Percentiles rank a stretch among this genome's conserved stretches.
These are phyloP conservation scores for Paramacrobiotus metropolitanus DNA, from an alignment of 1,140 invertebrate species.

Conservation along the genomic window DNA sequence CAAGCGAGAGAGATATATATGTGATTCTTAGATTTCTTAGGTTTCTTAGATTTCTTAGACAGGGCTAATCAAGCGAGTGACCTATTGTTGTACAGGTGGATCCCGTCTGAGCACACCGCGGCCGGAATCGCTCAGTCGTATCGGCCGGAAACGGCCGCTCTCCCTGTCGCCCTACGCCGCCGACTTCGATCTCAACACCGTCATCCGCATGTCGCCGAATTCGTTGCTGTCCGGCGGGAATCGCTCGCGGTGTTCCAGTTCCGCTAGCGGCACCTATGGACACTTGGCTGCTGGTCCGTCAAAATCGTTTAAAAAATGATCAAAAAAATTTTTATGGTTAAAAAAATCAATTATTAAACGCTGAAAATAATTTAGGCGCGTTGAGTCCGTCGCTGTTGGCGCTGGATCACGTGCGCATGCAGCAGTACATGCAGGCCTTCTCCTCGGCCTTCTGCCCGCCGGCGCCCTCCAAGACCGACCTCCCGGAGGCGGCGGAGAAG, in stretches of 20 bases:
- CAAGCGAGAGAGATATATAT: neutral
- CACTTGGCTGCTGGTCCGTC: slow-evolving; percentile 59
- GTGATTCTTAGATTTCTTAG: neutral
- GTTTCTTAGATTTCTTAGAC: neutral
- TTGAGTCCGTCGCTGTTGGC: neutral
- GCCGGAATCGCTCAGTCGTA: neutral
- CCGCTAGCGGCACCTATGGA: slow-evolving; percentile 68
- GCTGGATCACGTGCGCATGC: neutral
- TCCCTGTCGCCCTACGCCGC: slow-evolving; percentile 75
- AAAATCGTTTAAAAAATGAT: neutral
- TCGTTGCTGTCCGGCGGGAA: slow-evolving; percentile 72
- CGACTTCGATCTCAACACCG: slow-evolving; percentile 72
- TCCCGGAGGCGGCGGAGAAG: slow-evolving; percentile 10
- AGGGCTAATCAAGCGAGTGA: neutral
- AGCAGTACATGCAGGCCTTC: neutral
- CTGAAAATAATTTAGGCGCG: neutral
- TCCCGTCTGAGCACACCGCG: neutral
- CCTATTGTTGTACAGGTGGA: neutral
- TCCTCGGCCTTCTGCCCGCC: slow-evolving; percentile 7
- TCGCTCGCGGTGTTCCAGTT: slow-evolving; percentile 54
- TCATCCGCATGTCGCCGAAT: slow-evolving; percentile 81
- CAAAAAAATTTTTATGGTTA: slow-evolving; percentile 5
- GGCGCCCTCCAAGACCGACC: slow-evolving; percentile 13
- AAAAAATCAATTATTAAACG: neutral
- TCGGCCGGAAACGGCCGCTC: slow-evolving; percentile 55